Evolutionary conservation across 2,797 vertebrate genomes (phyloP).

Genomic region (Phalanger gymnotis): DNA sequence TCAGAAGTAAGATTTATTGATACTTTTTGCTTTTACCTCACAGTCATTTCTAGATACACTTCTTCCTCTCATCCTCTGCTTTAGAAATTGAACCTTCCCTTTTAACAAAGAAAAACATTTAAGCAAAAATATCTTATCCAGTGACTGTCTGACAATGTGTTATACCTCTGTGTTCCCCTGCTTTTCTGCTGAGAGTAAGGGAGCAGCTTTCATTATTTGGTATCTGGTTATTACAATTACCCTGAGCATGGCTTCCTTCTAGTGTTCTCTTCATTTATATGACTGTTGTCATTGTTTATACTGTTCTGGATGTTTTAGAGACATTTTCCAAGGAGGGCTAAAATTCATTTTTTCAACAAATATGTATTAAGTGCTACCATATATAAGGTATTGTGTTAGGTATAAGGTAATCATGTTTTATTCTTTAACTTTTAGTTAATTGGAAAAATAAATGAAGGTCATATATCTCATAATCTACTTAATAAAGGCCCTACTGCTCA

Average conservation of each 20-base stretch:
- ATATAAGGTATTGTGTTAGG: conserved; percentile 3
- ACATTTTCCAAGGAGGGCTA: not conserved
- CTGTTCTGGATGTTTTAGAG: not conserved
- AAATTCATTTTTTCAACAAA: conserved; percentile 20
- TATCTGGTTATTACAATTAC: not conserved
- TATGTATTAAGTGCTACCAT: conserved; percentile 32
- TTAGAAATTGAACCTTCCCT: not conserved
- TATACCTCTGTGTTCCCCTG: not conserved
- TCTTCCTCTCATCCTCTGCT: not conserved
- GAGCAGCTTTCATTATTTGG: not conserved
- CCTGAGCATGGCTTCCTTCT: not conserved
- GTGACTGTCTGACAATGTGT: not conserved
- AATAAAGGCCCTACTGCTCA: not conserved
- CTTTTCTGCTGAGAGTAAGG: not conserved
- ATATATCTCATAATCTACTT: not conserved
- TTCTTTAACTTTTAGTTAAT: conserved; percentile 3
- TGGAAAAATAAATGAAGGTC: conserved; percentile 10
- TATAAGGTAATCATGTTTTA: conserved; percentile 17
- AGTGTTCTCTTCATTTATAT: not conserved
- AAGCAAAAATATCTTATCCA: not conserved
- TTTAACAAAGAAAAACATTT: not conserved
- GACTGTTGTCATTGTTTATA: not conserved
- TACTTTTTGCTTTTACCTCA: not conserved
- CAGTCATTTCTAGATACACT: not conserved
- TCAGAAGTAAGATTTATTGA: not conserved